A percentile compares a stretch with the other conserved stretches of the same genome.
These are phyloP conservation scores for Tachypleus tridentatus DNA, from an alignment of 1,140 invertebrate species.

Conservation along the genomic window DNA sequence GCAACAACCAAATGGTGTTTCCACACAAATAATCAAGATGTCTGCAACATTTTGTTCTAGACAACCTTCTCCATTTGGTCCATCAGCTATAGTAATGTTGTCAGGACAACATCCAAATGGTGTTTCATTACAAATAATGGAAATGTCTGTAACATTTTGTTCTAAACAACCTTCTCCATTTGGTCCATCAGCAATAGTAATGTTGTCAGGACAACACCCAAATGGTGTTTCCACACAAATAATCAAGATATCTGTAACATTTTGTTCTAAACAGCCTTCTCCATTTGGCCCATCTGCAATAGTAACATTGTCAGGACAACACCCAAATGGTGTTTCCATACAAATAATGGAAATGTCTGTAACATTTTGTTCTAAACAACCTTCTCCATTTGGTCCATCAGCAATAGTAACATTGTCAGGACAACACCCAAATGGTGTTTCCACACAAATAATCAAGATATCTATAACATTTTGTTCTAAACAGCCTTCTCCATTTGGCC, in stretches of 20 bases:
- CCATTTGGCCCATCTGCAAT: constrained; percentile 58
- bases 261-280: constrained; percentile 51
- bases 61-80: constrained; percentile 71
- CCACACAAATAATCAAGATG: constrained; percentile 10
- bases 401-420: constrained; percentile 30
- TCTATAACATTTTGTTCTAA: constrained; percentile 43
- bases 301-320: constrained; percentile 77
- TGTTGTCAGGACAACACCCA: constrained; percentile 58
- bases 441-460: constrained; percentile 28
- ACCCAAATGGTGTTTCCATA: constrained; percentile 52
- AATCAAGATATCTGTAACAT: constrained; percentile 26
- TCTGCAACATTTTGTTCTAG: constrained; percentile 41
- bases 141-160: constrained; percentile 29
- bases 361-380: constrained; percentile 28
- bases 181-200: constrained; percentile 36
- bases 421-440: constrained; percentile 53
- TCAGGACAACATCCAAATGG: constrained; percentile 60
- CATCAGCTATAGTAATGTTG: constrained; percentile 58
- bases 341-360: constrained; percentile 30
- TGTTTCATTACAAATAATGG: constrained; percentile 35
- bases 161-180: constrained; percentile 16
- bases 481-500: constrained; percentile 69
- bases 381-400: constrained; percentile 41
- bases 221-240: constrained; percentile 29
- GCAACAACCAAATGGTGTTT: constrained; percentile 27